phyloP scores from a whole-genome alignment of 2,113 vertebrate genomes.

The Lates calcarifer region DNA sequence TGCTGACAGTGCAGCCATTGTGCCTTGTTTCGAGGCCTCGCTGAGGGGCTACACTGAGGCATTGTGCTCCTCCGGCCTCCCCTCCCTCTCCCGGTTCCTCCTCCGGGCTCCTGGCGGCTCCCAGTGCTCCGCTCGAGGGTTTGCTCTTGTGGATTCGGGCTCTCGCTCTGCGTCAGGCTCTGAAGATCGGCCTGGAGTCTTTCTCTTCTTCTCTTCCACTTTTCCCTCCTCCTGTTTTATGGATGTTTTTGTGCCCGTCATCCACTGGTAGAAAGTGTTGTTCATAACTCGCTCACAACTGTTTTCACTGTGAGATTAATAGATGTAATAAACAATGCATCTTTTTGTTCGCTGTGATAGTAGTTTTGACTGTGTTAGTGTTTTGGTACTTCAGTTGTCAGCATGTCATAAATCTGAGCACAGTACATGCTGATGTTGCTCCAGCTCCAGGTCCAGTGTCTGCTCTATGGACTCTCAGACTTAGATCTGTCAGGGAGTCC shows the following conservation, averaged over 20 bases:
- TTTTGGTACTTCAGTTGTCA: no score
- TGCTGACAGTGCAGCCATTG: slow-evolving; percentile 78
- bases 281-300: background rate
- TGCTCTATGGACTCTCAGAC: no score
- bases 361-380: background rate
- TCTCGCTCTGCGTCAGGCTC: background rate
- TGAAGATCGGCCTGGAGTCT: slow-evolving; percentile 9
- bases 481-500: no score
- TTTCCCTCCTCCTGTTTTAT: background rate
- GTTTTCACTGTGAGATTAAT: background rate
- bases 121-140: slow-evolving; percentile 29
- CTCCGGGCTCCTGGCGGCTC: slow-evolving; percentile 39
- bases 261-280: background rate
- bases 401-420: no score
- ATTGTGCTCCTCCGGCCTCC: slow-evolving; percentile 59
- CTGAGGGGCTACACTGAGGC: slow-evolving; percentile 71
- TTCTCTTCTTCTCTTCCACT: background rate
- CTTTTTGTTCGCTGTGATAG: background rate
- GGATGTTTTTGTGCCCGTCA: no score
- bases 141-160: slow-evolving; percentile 1
- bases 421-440: no score
- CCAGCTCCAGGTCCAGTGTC: no score
- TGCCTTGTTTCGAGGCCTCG: slow-evolving; percentile 63
- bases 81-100: slow-evolving; percentile 30
- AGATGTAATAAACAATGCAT: background rate